Evolutionary conservation across 1,140 invertebrate species (phyloP), one percentile per base, ranked within the genome.

Genomic region (Papilio xuthus): DNA sequence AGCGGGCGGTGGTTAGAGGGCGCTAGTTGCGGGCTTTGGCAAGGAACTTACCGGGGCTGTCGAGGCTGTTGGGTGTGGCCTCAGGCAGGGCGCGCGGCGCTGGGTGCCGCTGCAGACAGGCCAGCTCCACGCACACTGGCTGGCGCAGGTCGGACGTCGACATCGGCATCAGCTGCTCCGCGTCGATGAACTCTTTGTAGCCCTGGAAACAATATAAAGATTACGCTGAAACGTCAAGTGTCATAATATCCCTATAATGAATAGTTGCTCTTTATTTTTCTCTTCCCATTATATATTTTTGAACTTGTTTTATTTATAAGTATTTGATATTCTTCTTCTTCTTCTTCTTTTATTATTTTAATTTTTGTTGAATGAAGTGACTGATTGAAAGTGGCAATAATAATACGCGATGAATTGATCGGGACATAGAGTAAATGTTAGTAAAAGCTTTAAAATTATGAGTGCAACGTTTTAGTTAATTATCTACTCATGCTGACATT

Each of bases 161-260:
- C 86, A 97, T 95, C 50, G 97, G 97, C 96, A 98, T 97, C 83
- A 97, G 95, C 89, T 97, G 96, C 94, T 98, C 97, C 15, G 97
- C 97, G 91, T 98, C 97, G 84, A 97, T 96, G 94, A 97, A 97
- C 85, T 98, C 97, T 95, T 97, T 97, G 94, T 97, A 98, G 83
- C 97, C 97, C 96, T 98, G 94, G 50, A 78, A 37, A 75, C 15
- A 23, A 23, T 42, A 75, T 63, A 79, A 74, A 37, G 13, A 7
- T 37, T 1, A n/a, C n/a, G n/a, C n/a, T n/a, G n/a, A n/a, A 37
- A 37, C 32, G 32, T 3, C 7, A 7, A 6, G 32, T 37, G 32
- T 37, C 7, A 37, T 37, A 37, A 37, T 37, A 37, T 37, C 4
- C 4, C 32, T 37, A 37, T 37, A 37, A 37, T 6, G 32, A 37